These are phyloP conservation scores for Athalia cordata DNA, from an alignment of 2,888 invertebrate genomes.

Conservation along the genomic window DNA sequence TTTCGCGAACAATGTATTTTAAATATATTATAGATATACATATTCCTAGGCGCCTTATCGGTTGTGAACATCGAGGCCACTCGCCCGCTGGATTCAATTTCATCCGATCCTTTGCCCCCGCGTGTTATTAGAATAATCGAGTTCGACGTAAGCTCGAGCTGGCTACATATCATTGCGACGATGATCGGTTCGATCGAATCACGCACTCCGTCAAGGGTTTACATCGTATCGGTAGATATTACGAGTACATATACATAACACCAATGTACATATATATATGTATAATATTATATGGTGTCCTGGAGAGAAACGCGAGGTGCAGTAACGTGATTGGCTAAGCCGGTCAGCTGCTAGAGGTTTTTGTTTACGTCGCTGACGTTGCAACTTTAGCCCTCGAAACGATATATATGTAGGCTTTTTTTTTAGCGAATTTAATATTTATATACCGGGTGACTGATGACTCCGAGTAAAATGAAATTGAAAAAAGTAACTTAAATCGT, in stretches of 20 bases:
- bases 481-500: constrained; percentile 12
- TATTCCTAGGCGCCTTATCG: constrained; percentile 21
- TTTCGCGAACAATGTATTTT: too few species aligned
- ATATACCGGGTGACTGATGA: constrained; percentile 73
- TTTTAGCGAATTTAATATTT: constrained; percentile 74
- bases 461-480: constrained; percentile 45
- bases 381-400: constrained; percentile 70
- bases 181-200: neutral
- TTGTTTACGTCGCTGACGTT: constrained; percentile 66
- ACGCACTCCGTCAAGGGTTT: too few species aligned
- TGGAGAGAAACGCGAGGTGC: neutral
- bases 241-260: too few species aligned
- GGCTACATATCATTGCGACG: constrained; percentile 9
- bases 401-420: constrained; percentile 52
- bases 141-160: constrained; percentile 25
- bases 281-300: neutral
- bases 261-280: neutral
- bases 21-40: neutral
- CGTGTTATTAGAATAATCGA: constrained; percentile 41
- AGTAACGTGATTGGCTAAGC: constrained; percentile 29
- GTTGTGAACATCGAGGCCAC: constrained; percentile 23
- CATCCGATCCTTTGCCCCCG: constrained; percentile 38
- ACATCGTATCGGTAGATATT: too few species aligned
- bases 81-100: constrained; percentile 33
- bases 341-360: constrained; percentile 49